These are phyloP conservation scores for Tragelaphus strepsiceros DNA, from an alignment of 2,113 vertebrate species.

Conservation along the genomic window DNA sequence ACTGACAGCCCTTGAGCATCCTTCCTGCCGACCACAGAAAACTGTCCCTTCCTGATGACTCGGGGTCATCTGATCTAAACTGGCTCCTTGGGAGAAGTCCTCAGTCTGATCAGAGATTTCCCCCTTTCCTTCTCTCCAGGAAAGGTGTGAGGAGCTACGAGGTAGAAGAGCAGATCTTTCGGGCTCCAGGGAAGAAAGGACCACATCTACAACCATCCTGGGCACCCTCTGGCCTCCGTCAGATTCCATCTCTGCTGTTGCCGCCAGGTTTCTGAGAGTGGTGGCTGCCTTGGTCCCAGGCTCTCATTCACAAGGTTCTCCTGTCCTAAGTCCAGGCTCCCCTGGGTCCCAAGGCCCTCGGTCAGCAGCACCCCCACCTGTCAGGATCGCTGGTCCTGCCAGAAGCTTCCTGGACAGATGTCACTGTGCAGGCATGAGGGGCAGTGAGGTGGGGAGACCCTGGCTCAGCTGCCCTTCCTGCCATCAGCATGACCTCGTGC, in stretches of 20 bases:
- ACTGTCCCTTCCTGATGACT: rapidly evolving
- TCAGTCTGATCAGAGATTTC: rapidly evolving
- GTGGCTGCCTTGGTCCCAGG: rapidly evolving
- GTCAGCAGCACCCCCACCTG: background rate
- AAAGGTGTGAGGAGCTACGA: rapidly evolving
- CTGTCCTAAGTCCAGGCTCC: background rate
- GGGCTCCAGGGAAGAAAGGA: background rate
- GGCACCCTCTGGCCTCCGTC: rapidly evolving
- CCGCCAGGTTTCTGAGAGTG: rapidly evolving
- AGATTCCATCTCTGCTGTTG: no score
- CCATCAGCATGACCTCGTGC: rapidly evolving
- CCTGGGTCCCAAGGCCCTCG: no score
- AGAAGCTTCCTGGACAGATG: background rate
- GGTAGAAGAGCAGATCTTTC: no score
- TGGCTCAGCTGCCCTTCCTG: background rate
- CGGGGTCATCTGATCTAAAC: rapidly evolving
- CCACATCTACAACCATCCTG: rapidly evolving
- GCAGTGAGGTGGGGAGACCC: no score
- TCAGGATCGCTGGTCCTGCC: no score
- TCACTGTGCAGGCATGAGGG: rapidly evolving
- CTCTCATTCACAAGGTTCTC: background rate
- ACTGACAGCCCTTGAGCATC: rapidly evolving
- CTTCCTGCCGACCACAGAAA: rapidly evolving
- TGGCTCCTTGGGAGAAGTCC: background rate
- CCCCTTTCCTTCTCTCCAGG: background rate